Conservation (phyloP, 2,797 vertebrate genomes). For the Silurus lanzhouensis region DNA sequence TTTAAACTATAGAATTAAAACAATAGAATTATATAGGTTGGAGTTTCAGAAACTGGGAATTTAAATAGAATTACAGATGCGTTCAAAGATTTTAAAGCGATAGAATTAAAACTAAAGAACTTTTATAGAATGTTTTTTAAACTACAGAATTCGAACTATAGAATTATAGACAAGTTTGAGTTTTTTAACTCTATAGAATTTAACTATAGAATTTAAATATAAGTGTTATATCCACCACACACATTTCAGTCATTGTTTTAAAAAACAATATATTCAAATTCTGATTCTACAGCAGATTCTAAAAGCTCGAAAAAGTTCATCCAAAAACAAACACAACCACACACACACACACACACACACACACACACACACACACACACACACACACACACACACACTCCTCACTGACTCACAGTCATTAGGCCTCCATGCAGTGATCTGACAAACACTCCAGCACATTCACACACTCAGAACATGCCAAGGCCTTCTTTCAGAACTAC, state of each 20-base stretch:
- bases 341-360: neutral
- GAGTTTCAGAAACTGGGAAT: too few species aligned
- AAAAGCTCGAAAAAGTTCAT: neutral
- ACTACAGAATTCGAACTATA: too few species aligned
- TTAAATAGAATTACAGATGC: too few species aligned
- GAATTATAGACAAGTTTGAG: too few species aligned
- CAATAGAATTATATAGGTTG: too few species aligned
- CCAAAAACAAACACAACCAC: neutral
- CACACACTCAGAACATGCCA: neutral
- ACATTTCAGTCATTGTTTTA: neutral
- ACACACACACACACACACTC: neutral
- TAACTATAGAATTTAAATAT: neutral
- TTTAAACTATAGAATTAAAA: too few species aligned
- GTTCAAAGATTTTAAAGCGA: too few species aligned
- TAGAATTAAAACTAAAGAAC: too few species aligned
- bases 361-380: neutral
- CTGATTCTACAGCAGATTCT: neutral
- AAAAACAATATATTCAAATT: neutral
- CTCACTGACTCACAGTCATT: neutral
- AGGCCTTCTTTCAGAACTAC: neutral
- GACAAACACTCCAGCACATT: constrained; percentile 1
- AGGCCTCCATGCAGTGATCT: neutral
- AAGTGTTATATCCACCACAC: too few species aligned
- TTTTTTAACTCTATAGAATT: too few species aligned
- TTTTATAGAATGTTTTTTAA: too few species aligned